Evolutionary conservation across 1,140 invertebrate genomes (phyloP).

Genomic region (Platyscapa corneri): DNA sequence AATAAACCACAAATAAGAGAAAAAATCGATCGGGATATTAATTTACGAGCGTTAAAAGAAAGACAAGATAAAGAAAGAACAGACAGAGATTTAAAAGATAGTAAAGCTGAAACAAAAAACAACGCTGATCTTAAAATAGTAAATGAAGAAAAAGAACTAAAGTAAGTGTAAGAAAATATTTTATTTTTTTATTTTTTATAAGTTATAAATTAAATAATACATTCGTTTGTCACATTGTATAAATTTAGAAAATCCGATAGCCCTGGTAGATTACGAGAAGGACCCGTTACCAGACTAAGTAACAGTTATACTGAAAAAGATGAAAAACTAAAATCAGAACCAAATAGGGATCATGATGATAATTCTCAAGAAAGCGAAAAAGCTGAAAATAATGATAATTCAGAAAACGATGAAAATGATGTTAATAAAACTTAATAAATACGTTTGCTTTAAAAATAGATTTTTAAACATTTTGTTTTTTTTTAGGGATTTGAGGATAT

Average conservation of each 20-base stretch:
- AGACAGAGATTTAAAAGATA: constrained; percentile 58
- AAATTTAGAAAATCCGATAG: constrained; percentile 67
- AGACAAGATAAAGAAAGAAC: constrained; percentile 57
- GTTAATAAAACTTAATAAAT: constrained; percentile 49
- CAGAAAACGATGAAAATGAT: constrained; percentile 66
- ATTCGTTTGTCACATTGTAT: constrained; percentile 2
- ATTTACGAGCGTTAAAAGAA: constrained; percentile 64
- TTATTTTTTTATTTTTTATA: constrained; percentile 11
- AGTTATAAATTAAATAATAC: background rate
- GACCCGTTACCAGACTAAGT: constrained; percentile 69
- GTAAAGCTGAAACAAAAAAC: constrained; percentile 58
- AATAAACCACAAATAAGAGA: constrained; percentile 52
- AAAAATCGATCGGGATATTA: constrained; percentile 59
- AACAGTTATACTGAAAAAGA: constrained; percentile 65
- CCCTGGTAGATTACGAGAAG: constrained; percentile 66
- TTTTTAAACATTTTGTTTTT: constrained; percentile 41
- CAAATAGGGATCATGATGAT: constrained; percentile 41
- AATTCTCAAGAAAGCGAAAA: constrained; percentile 64
- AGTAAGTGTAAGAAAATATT: constrained; percentile 43
- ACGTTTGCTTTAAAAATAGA: constrained; percentile 19
- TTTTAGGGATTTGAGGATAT: constrained; percentile 76
- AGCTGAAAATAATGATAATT: constrained; percentile 69
- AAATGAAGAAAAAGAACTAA: constrained; percentile 66
- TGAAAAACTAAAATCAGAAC: constrained; percentile 45
- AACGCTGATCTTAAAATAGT: constrained; percentile 58